Evolutionary conservation across 2,113 vertebrate species (phyloP).

Genomic region (Lophotis ruficrista): DNA sequence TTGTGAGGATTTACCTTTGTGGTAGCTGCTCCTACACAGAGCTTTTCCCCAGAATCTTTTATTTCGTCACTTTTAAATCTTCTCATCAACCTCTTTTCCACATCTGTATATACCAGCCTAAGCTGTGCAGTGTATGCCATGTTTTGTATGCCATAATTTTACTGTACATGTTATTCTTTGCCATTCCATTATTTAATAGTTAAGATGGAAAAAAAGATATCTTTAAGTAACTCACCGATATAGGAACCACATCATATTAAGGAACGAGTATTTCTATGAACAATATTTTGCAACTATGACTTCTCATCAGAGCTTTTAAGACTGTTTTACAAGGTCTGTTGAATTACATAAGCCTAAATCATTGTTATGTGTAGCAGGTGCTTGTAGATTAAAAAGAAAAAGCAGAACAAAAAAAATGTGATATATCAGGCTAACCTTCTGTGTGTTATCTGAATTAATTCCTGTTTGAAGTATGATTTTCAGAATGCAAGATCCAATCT

Average conservation of each 20-base stretch:
- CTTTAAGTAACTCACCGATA: neutral
- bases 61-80: neutral
- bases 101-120: neutral
- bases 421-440: neutral
- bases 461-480: neutral
- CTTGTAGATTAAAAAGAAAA: neutral
- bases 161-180: neutral
- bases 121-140: neutral
- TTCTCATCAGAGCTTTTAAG: neutral
- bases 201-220: neutral
- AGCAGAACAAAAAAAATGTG: neutral
- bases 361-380: neutral
- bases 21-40: neutral
- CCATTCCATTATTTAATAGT: neutral
- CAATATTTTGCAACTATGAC: neutral
- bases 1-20: neutral
- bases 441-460: neutral
- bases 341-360: neutral
- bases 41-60: neutral
- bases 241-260: neutral
- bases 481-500: neutral
- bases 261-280: neutral
- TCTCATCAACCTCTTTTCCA: neutral
- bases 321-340: neutral
- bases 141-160: neutral